phyloP scores from a whole-genome alignment of 2,888 invertebrate genomes.

The Uropetala carovei region DNA sequence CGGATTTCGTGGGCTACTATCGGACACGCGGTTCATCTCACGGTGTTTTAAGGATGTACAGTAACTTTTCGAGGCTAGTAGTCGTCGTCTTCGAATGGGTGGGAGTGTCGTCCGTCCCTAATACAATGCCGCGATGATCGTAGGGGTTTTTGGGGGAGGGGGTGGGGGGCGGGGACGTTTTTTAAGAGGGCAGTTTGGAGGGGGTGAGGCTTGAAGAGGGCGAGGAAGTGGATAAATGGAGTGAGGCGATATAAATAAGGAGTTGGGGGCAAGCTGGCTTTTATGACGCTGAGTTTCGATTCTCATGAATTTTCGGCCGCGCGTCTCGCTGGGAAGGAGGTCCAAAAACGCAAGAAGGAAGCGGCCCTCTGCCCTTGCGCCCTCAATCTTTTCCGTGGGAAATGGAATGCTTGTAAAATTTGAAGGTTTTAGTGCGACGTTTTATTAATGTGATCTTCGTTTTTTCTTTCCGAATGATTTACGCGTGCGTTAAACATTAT shows the following conservation, averaged over 20 bases:
- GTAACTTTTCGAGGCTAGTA: no score
- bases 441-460: neutral
- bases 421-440: neutral
- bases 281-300: constrained; percentile 4
- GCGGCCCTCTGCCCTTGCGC: neutral
- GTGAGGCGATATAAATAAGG: neutral
- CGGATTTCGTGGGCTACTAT: no score
- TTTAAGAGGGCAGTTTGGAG: no score
- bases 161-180: no score
- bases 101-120: no score
- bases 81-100: no score
- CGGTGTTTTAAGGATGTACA: no score
- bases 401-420: neutral
- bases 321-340: neutral
- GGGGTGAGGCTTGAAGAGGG: no score
- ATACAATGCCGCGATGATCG: no score
- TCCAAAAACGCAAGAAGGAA: neutral
- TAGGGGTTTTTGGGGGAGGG: no score
- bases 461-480: neutral
- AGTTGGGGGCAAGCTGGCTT: neutral
- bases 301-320: constrained; percentile 6
- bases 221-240: neutral
- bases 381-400: neutral
- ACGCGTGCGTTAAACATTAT: neutral
- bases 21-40: no score